These are phyloP conservation scores for Harlomillsia oculata DNA, from an alignment of 1,140 invertebrate genomes.

Conservation along the genomic window DNA sequence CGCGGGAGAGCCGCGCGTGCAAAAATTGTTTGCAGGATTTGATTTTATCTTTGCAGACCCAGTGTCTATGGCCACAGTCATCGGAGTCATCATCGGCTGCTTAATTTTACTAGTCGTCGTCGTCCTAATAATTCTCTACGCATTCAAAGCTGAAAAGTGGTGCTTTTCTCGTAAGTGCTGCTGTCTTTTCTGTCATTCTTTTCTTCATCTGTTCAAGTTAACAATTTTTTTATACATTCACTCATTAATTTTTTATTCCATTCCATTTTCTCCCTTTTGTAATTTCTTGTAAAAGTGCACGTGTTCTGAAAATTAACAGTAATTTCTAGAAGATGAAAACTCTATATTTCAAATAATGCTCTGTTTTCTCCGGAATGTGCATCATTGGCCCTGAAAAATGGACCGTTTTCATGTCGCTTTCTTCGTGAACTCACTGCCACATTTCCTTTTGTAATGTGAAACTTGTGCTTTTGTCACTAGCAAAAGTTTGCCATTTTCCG, in stretches of 20 bases:
- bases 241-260: neutral
- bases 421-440: too few relatives aligned
- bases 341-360: too few relatives aligned
- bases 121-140: slow-evolving; percentile 40
- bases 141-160: slow-evolving; percentile 43
- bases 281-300: too few relatives aligned
- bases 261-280: slow-evolving; percentile 6
- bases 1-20: slow-evolving; percentile 23
- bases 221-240: neutral
- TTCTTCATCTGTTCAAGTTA: neutral
- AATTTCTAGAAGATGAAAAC: too few relatives aligned
- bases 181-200: slow-evolving; percentile 16
- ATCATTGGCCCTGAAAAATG: too few relatives aligned
- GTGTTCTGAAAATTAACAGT: too few relatives aligned
- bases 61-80: slow-evolving; percentile 42
- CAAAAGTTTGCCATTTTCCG: too few relatives aligned
- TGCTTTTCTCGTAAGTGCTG: slow-evolving; percentile 43
- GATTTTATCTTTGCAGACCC: slow-evolving; percentile 40
- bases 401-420: too few relatives aligned
- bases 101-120: slow-evolving; percentile 41
- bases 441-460: too few relatives aligned
- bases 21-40: slow-evolving; percentile 35
- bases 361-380: too few relatives aligned
- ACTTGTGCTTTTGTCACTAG: too few relatives aligned
- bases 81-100: slow-evolving; percentile 40